Conservation (phyloP, 2,113 vertebrate genomes). For the Myrmecophaga tridactyla region DNA sequence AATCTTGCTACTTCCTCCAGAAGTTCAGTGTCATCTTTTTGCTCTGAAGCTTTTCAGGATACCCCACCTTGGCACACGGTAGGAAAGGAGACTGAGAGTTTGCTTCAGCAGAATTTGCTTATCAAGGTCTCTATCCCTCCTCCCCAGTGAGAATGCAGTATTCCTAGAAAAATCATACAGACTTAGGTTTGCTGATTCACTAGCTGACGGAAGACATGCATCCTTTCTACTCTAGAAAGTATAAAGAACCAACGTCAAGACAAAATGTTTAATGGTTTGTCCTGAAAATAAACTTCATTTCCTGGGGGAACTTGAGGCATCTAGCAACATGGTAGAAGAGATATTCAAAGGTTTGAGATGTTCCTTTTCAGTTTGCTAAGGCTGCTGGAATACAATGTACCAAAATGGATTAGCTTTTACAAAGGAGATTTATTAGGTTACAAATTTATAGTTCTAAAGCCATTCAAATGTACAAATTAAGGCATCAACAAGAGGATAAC, state of each 20-base stretch:
- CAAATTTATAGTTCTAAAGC: too few species aligned
- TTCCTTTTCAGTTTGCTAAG: too few species aligned
- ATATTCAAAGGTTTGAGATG: neutral
- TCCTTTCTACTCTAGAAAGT: neutral
- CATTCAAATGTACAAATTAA: too few species aligned
- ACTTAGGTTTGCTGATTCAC: neutral
- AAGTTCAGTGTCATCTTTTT: neutral
- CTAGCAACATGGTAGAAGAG: neutral
- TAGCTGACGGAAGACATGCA: neutral
- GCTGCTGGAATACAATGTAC: too few species aligned
- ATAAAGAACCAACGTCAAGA: neutral
- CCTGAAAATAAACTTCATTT: neutral
- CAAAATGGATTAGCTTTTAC: too few species aligned
- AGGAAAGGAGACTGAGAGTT: neutral
- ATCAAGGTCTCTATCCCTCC: neutral
- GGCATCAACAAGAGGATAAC: too few species aligned
- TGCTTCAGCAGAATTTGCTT: neutral
- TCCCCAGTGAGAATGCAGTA: neutral
- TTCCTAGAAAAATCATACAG: neutral
- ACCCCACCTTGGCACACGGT: too few species aligned
- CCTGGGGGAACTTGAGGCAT: neutral
- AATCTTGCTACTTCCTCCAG: neutral
- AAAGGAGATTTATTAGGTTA: too few species aligned
- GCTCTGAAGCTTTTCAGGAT: neutral
- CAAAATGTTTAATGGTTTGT: neutral